Conservation (phyloP, 2,113 vertebrate genomes). For the Cyprinodon tularosa region DNA sequence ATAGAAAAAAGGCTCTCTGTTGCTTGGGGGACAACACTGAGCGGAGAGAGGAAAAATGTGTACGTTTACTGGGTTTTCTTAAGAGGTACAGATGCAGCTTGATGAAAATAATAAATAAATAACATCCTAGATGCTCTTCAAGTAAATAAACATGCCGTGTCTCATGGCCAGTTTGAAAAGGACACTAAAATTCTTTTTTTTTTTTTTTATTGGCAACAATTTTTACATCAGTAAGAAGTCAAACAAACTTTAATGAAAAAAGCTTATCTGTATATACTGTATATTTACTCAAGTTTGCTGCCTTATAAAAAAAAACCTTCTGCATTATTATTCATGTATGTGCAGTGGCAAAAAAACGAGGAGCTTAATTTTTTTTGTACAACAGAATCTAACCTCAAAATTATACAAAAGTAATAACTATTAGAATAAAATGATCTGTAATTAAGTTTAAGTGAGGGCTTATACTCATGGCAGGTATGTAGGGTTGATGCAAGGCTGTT, state of each 20-base stretch:
- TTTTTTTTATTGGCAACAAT: slow-evolving; percentile 1
- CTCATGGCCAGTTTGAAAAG: slow-evolving; percentile 16
- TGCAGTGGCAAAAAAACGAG: no score
- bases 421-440: no score
- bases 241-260: background rate
- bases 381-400: background rate
- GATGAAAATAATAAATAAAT: slow-evolving; percentile 11
- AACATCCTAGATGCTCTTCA: slow-evolving; percentile 24
- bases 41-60: background rate
- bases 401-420: no score
- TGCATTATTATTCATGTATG: background rate
- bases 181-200: slow-evolving; percentile 11
- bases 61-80: slow-evolving; percentile 1
- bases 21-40: slow-evolving; percentile 6
- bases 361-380: background rate
- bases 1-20: slow-evolving; percentile 6
- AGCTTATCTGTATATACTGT: background rate
- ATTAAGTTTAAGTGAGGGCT: no score
- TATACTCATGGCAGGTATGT: background rate
- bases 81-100: slow-evolving; percentile 7
- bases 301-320: background rate
- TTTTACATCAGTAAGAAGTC: slow-evolving; percentile 1
- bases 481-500: background rate
- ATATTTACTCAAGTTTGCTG: background rate
- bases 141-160: slow-evolving; percentile 17